Percentiles rank a stretch among this genome's conserved stretches.
These are phyloP conservation scores for Sphecodes monilicornis DNA, from an alignment of 2,888 invertebrate genomes.

Conservation along the genomic window DNA sequence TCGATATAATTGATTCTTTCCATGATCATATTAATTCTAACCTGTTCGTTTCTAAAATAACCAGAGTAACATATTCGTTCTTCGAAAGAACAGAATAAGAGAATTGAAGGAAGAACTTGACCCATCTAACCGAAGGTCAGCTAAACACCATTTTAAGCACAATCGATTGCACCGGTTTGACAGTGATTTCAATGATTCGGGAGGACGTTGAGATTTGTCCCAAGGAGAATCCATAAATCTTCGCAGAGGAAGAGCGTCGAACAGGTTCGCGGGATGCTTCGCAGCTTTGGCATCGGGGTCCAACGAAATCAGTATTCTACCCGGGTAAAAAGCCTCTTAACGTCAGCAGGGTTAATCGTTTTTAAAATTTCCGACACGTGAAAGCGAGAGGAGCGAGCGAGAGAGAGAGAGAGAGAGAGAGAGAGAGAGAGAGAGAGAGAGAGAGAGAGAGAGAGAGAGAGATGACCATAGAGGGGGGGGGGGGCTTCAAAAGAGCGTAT, in stretches of 20 bases:
- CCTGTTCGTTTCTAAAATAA: too few relatives aligned
- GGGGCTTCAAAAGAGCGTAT: constrained; percentile 59
- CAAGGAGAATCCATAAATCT: neutral
- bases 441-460: constrained; percentile 6
- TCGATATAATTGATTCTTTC: too few relatives aligned
- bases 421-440: constrained; percentile 13
- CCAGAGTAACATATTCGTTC: too few relatives aligned
- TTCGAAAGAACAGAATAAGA: neutral
- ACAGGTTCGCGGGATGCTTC: neutral
- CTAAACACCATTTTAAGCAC: neutral
- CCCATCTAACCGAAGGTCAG: too few relatives aligned
- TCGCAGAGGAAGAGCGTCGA: neutral
- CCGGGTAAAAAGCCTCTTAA: constrained; percentile 43
- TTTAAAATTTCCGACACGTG: constrained; percentile 64
- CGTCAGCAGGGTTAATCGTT: constrained; percentile 58
- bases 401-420: neutral
- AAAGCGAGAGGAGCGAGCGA: constrained; percentile 23
- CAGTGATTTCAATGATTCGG: neutral
- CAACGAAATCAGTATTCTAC: constrained; percentile 53
- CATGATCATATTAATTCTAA: too few relatives aligned
- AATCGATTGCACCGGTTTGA: neutral
- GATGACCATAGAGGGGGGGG: constrained; percentile 24
- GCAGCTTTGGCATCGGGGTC: constrained; percentile 13
- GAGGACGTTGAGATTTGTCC: neutral
- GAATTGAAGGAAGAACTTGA: neutral